Percentiles rank a stretch among this genome's conserved stretches.
Conservation (phyloP, 1,140 invertebrate species). For the Aphelinus certus region DNA sequence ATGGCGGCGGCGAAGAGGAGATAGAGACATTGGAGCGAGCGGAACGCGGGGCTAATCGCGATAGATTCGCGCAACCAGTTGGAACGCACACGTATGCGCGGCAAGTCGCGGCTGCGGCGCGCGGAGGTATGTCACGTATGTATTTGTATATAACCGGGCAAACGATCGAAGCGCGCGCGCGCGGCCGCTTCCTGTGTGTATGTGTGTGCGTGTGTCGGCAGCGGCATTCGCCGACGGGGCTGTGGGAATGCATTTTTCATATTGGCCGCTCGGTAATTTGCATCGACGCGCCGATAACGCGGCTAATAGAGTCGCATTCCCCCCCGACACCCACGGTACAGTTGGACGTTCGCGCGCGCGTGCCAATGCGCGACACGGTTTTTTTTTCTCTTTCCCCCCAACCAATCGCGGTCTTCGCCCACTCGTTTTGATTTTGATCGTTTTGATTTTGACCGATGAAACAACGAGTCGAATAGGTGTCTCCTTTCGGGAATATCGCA, state of each 20-base stretch:
- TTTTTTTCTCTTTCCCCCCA: too few species aligned
- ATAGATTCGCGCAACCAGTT: slow-evolving; percentile 14
- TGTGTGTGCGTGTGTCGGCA: background rate
- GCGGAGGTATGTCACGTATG: slow-evolving; percentile 10
- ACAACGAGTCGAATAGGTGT: too few species aligned
- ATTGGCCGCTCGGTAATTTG: slow-evolving; percentile 3
- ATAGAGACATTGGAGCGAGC: background rate
- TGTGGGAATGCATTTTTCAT: slow-evolving; percentile 15
- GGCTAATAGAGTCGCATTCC: slow-evolving; percentile 26
- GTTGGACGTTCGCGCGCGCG: too few species aligned
- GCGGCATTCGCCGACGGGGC: slow-evolving; percentile 1
- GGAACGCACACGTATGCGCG: background rate
- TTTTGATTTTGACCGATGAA: too few species aligned
- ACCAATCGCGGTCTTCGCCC: too few species aligned
- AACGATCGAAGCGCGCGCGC: slow-evolving; percentile 17
- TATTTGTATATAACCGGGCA: background rate
- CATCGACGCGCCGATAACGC: slow-evolving; percentile 21
- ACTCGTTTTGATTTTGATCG: too few species aligned
- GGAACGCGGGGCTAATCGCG: slow-evolving; percentile 8
- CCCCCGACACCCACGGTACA: background rate
- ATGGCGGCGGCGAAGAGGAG: background rate
- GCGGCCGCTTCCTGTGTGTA: background rate
- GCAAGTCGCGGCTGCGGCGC: background rate
- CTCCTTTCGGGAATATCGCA: too few species aligned
- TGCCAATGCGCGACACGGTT: too few species aligned